phyloP scores from a whole-genome alignment of 1,140 invertebrate genomes.

The Camponotus floridanus region DNA sequence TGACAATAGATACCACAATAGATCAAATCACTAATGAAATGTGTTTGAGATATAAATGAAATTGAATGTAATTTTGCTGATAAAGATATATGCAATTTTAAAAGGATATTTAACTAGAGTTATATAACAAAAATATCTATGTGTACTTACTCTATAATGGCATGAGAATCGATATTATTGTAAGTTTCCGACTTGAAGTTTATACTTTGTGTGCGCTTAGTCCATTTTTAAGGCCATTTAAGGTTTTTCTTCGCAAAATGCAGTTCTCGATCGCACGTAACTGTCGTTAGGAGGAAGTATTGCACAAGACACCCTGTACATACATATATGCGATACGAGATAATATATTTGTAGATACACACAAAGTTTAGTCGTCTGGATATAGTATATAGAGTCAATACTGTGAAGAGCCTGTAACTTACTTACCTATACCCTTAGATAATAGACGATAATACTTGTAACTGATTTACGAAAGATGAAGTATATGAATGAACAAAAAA shows the following conservation, averaged over 20 bases:
- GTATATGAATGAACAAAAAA: slow-evolving; percentile 78
- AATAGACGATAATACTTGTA: slow-evolving; percentile 79
- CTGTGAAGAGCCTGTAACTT: slow-evolving; percentile 83
- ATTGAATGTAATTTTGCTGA: not conserved
- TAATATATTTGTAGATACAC: slow-evolving; percentile 84
- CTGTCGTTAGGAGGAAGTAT: slow-evolving; percentile 40
- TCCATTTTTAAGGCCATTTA: not conserved
- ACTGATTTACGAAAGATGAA: slow-evolving; percentile 80
- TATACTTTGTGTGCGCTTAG: not conserved
- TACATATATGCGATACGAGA: slow-evolving; percentile 75
- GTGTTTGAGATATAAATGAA: slow-evolving; percentile 28
- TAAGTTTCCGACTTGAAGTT: slow-evolving; percentile 44
- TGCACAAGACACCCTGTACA: slow-evolving; percentile 67
- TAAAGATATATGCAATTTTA: slow-evolving; percentile 1
- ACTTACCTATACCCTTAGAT: slow-evolving; percentile 74
- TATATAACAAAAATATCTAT: slow-evolving; percentile 49
- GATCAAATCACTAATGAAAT: not conserved
- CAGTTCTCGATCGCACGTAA: slow-evolving; percentile 16
- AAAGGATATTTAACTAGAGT: slow-evolving; percentile 25
- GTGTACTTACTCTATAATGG: slow-evolving; percentile 62
- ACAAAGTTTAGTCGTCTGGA: slow-evolving; percentile 82
- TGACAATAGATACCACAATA: slow-evolving; percentile 29
- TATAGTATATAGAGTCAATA: slow-evolving; percentile 85
- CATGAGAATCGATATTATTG: slow-evolving; percentile 35
- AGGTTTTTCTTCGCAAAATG: slow-evolving; percentile 40